phyloP scores from a whole-genome alignment of 2,113 vertebrate genomes.

The Calidris pygmaea region DNA sequence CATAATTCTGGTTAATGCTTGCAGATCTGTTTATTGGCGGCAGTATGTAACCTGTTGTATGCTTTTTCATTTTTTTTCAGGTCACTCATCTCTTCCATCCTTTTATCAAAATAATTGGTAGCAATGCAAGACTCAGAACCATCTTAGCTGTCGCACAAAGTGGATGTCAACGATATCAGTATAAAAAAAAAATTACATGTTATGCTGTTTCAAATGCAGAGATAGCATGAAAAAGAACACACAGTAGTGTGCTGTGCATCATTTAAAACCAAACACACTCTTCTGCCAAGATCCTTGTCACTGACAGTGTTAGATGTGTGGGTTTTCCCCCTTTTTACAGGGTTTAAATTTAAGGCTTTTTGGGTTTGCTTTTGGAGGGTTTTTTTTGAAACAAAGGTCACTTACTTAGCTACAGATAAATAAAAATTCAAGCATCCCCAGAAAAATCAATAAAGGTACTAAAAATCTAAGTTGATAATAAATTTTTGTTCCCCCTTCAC shows the following conservation, averaged over 20 bases:
- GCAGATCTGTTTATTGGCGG: neutral
- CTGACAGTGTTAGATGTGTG: neutral
- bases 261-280: conserved; percentile 4
- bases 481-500: conserved; percentile 79
- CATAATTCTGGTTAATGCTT: neutral
- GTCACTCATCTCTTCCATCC: neutral
- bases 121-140: neutral
- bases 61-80: neutral
- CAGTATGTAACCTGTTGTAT: neutral
- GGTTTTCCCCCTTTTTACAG: neutral
- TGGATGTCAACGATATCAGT: conserved; percentile 5
- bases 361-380: neutral
- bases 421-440: conserved; percentile 79
- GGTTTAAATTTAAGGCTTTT: conserved; percentile 37
- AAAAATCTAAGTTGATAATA: conserved; percentile 83
- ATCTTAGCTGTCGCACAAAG: neutral
- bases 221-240: neutral
- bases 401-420: conserved; percentile 77
- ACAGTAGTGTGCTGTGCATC: neutral
- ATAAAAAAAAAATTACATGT: neutral
- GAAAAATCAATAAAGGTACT: conserved; percentile 80
- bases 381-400: conserved; percentile 74
- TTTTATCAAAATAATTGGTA: conserved; percentile 15
- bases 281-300: neutral
- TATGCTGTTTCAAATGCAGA: conserved; percentile 11